Evolutionary conservation across 2,888 invertebrate genomes (phyloP).

Genomic region (Cenopis cana): DNA sequence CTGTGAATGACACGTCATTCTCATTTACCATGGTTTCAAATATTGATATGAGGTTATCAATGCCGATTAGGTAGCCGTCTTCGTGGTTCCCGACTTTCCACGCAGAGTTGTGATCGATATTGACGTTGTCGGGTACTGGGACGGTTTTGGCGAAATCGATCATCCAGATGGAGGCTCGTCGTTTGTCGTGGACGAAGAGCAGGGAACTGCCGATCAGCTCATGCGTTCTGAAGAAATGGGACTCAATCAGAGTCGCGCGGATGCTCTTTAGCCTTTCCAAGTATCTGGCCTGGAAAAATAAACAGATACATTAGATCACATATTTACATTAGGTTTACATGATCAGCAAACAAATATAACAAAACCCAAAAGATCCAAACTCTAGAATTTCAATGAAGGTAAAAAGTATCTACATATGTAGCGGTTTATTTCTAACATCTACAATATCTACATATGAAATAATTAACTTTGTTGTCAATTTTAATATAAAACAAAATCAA

Average conservation of each 20-base stretch:
- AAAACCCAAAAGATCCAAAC: too few species aligned
- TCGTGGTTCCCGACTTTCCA: constrained; percentile 99
- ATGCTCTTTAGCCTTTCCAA: constrained; percentile 94
- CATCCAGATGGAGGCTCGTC: constrained; percentile 96
- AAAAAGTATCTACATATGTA: background rate
- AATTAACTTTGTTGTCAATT: too few species aligned
- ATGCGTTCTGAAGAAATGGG: constrained; percentile 95
- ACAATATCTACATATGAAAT: too few species aligned
- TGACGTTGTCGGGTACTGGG: constrained; percentile 89
- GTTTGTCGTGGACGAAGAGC: constrained; percentile 96
- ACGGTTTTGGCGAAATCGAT: constrained; percentile 99
- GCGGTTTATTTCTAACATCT: too few species aligned
- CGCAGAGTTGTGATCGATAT: constrained; percentile 91
- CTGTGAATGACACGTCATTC: constrained; percentile 71
- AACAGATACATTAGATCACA: constrained; percentile 36
- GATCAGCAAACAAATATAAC: background rate
- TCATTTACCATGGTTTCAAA: constrained; percentile 87
- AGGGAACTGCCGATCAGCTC: constrained; percentile 98
- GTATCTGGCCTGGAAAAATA: constrained; percentile 89
- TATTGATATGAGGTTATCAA: constrained; percentile 95
- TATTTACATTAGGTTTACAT: constrained; percentile 10
- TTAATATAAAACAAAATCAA: too few species aligned
- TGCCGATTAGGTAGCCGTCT: constrained; percentile 97
- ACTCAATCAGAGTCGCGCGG: constrained; percentile 91
- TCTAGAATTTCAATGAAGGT: too few species aligned